Evolutionary conservation across 2,797 vertebrate species (phyloP), one percentile per base, ranked within the genome.

Genomic region (Melanotaenia maccullochi): DNA sequence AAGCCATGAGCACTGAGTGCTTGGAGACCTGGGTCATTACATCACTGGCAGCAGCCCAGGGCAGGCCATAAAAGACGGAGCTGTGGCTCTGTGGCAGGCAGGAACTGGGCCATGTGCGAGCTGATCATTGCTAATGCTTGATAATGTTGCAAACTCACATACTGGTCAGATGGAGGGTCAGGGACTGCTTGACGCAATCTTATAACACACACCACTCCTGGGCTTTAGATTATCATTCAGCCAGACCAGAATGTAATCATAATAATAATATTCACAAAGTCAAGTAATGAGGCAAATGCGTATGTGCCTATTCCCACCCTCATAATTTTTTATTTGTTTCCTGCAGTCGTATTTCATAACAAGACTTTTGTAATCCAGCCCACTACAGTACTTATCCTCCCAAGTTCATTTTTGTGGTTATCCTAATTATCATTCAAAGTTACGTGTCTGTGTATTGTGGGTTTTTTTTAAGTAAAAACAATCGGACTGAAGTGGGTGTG

Each of bases 1-100:
- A 5, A 82, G 73, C 63, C 60, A 71, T 62, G 77, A 87, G 65
- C 51, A 5, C 63, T 82, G 84, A 86, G 84, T 85, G 75, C 87
- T 76, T 68, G 71, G 78, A 89, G 74, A 83, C 28, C 38, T 36
- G 62, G 79, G 70, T 82, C 83, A 88, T 92, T 88, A 92, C 89
- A 91, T 92, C 88, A 92, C 73, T 44, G 73, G 73, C 63, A 73
- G 71, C 35, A 60, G 85, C 91, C 84, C 4, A 57, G 56, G 79
- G 86, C 74, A 20, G 64, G 40, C 71, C 66, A 68, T 84, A 80
- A 81, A 86, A 75, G 67, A 75, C 57, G 33, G 66, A 75, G 72
- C 81, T 0, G 66, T 12, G 71, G 35, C 72, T 58, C 71, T n/a
- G 79, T 30, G 70, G 72, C 65, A 44, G 71, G 66, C 44, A 11